Percentiles rank a stretch among this genome's conserved stretches.
phyloP scores from a whole-genome alignment of 2,888 invertebrate species.

The Yponomeuta malinellus region DNA sequence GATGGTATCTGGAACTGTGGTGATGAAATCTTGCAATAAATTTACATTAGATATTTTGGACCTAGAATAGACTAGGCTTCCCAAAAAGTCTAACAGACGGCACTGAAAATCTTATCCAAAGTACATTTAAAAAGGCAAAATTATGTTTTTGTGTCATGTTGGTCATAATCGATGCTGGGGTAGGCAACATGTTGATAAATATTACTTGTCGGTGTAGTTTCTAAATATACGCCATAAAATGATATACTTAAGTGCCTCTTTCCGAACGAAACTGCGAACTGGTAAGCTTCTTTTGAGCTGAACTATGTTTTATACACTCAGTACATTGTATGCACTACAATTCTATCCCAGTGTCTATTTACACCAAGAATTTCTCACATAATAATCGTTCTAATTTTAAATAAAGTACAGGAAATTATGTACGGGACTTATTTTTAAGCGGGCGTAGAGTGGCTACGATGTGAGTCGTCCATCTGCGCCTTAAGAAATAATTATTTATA shows the following conservation, averaged over 20 bases:
- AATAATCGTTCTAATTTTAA: not conserved
- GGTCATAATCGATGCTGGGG: not conserved
- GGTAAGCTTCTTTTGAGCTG: too few relatives aligned
- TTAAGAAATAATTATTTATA: conserved; percentile 2
- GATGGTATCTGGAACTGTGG: not conserved
- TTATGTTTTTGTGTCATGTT: not conserved
- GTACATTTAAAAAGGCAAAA: conserved; percentile 6
- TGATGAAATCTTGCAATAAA: conserved; percentile 1
- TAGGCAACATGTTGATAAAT: not conserved
- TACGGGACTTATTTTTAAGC: conserved; percentile 4
- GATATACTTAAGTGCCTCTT: too few relatives aligned
- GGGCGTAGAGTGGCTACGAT: not conserved
- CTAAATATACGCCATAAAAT: too few relatives aligned
- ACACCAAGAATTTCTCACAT: not conserved
- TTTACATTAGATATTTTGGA: not conserved
- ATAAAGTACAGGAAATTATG: conserved; percentile 4
- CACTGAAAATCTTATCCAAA: not conserved
- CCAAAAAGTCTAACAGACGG: not conserved
- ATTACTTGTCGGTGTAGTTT: too few relatives aligned
- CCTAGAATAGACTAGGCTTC: not conserved
- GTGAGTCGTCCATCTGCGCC: not conserved
- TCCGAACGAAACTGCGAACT: too few relatives aligned
- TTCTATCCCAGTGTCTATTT: too few relatives aligned
- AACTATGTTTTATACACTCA: too few relatives aligned
- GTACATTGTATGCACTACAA: too few relatives aligned